Base-by-base conservation (phyloP, 2,113 vertebrate genomes). In the Carassius gibelio region DNA sequence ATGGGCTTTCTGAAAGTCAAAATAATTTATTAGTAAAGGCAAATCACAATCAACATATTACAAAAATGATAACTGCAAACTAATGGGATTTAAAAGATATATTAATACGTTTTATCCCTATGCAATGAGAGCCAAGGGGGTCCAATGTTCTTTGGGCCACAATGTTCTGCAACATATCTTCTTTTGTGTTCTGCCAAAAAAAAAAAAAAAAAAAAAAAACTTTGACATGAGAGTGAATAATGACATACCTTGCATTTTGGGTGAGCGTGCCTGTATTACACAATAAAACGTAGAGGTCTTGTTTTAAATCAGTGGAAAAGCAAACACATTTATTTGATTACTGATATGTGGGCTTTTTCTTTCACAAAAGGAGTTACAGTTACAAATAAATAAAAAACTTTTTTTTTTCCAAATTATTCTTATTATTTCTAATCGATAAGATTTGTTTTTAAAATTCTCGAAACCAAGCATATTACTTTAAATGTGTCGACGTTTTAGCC, bases 401-500 rank as follows among this genome's bases (percentile, higher is more conserved):
- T 2, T 8, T 15, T 2, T 36, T 69, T 36, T 8, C 6, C 26
- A 64, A 48, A 48, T 48, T 48, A 48, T 48, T 48, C 11, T 45
- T 10, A 66, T 61, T 61, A 21, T n/a, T 15, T 50, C 26, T 5
- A 38, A 3, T 5, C 5, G 3, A 38, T 5, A 4, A 38, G 5
- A 4, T 4, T 38, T 38, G 3, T 30, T 66, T 19, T 69, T 42
- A 8, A 8, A 38, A 69, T 38, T 19, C 7, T 42, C 7, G 8
- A 9, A 71, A n/a, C 17, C 36, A 19, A 21, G 9, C 5, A 9
- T 50, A 50, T 14, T 42, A 23, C 72, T 94, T 94, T 93, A 95
- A 93, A 91, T 92, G 92, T 91, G 81, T 89, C 87, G 87, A 91
- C 91, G 90, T 92, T 93, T 91, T 93, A 92, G 90, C 93, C 93